Conservation (phyloP, 2,113 vertebrate genomes). For the Xiphophorus maculatus region DNA sequence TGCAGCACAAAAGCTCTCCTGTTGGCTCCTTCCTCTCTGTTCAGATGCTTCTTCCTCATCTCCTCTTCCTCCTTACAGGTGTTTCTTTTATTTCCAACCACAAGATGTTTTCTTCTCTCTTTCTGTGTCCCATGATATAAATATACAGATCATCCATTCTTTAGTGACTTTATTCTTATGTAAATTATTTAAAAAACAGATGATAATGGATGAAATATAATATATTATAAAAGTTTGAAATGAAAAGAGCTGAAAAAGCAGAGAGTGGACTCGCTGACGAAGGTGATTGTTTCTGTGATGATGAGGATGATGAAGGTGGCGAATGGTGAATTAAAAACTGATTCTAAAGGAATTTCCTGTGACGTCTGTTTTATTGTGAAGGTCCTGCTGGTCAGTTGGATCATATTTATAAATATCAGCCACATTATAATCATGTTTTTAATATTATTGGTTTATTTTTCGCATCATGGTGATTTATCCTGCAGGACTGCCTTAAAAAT, state of each 20-base stretch:
- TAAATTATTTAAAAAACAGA: conserved; percentile 71
- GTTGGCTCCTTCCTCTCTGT: conserved; percentile 17
- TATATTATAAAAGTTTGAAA: conserved; percentile 66
- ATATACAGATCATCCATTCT: conserved; percentile 63
- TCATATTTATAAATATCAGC: too few relatives aligned
- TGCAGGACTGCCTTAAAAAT: too few relatives aligned
- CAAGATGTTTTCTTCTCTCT: conserved; percentile 30
- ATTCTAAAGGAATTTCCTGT: conserved; percentile 50
- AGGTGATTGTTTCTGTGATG: conserved; percentile 39
- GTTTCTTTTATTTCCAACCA: conserved; percentile 26
- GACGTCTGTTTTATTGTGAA: conserved; percentile 18
- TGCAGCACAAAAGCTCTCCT: conserved; percentile 8
- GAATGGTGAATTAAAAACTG: conserved; percentile 69
- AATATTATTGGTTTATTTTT: too few relatives aligned
- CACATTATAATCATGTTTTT: too few relatives aligned
- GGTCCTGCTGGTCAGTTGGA: background rate
- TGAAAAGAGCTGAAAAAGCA: conserved; percentile 45
- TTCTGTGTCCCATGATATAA: conserved; percentile 68
- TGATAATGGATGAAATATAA: conserved; percentile 66
- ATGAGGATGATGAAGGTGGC: conserved; percentile 34
- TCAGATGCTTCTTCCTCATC: background rate
- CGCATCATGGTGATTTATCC: too few relatives aligned
- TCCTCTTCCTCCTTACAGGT: conserved; percentile 11
- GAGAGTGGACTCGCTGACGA: conserved; percentile 52
- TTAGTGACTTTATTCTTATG: conserved; percentile 73